Base-by-base conservation (phyloP, 1,140 invertebrate species). In the Andricus grossulariae region DNA sequence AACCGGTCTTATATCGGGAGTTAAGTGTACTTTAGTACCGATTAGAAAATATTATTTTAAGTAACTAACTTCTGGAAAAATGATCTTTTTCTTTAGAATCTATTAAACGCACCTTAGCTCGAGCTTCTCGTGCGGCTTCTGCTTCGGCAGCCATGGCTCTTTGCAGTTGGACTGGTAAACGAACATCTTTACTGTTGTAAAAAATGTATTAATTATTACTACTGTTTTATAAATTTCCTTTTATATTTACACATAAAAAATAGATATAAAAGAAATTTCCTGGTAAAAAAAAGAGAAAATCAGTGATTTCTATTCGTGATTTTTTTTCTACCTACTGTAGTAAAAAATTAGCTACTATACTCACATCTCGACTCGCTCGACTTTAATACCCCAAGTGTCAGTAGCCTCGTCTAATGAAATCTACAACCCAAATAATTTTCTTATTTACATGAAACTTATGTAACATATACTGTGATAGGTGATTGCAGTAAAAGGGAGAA, bases 311-410 rank as follows among this genome's bases (percentile, higher is more conserved):
- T 32, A 32, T 32, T 32, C 25, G 25, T 32, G 5, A 32, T 5
- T 32, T 32, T 32, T 32, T 32, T 32, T 32, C 25, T 32, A 5
- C 25, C 2, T 32, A 32, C 25, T 32, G 5, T 32, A 32, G 5
- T 32, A 32, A 32, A 32, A 32, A 32, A 3, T 3, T 32, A 32
- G 25, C 13, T 52, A 1, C 6, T 60, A n/a, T 86, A 93, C 95
- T 95, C 92, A 98, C 97, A 99, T 97, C 93, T 98, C 98, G 57
- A 99, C 97, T 80, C 98, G 92, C 91, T 99, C 97, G 18, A 99
- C 97, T 92, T 98, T 98, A 82, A 99, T 98, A 19, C 98, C 98
- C 98, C 98, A 99, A 25, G 96, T 95, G 86, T 98, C 97, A 13
- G 98, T 99, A 16, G 97, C 97, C 88, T 98, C 97, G 89, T 98